phyloP scores from a whole-genome alignment of 1,140 invertebrate genomes.

The Pseudomyrmex gracilis region DNA sequence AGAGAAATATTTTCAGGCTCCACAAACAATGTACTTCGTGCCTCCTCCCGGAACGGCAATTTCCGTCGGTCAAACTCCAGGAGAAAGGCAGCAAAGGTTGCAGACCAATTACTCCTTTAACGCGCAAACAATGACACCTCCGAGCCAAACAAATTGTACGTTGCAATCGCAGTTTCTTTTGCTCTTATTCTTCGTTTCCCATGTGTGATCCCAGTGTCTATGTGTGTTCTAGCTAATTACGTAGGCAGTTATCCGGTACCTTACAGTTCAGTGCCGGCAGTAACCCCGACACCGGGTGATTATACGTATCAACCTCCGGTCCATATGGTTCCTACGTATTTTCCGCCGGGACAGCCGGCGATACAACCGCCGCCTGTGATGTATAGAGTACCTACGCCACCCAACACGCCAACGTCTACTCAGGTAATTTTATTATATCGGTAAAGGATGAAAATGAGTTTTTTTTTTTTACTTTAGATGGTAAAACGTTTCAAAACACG shows the following conservation, averaged over 20 bases:
- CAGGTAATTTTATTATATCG: constrained; percentile 73
- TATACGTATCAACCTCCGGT: constrained; percentile 81
- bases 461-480: too few relatives aligned
- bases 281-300: constrained; percentile 78
- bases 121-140: constrained; percentile 82
- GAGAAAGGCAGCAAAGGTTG: constrained; percentile 80
- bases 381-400: constrained; percentile 83
- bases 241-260: constrained; percentile 81
- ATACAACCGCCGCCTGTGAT: constrained; percentile 82
- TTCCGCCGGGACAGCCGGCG: constrained; percentile 79
- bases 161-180: neutral
- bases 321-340: constrained; percentile 81
- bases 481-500: too few relatives aligned
- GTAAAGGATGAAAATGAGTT: too few relatives aligned
- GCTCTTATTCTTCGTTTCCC: neutral
- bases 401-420: constrained; percentile 83
- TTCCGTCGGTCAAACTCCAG: constrained; percentile 78
- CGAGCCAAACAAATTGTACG: constrained; percentile 80
- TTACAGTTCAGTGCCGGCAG: constrained; percentile 81
- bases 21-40: constrained; percentile 84
- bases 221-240: constrained; percentile 79
- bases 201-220: neutral
- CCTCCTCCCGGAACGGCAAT: constrained; percentile 80
- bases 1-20: constrained; percentile 65
- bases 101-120: constrained; percentile 82